Conservation (phyloP, 2,797 vertebrate genomes). For the Enteromius thamalakanensis region DNA sequence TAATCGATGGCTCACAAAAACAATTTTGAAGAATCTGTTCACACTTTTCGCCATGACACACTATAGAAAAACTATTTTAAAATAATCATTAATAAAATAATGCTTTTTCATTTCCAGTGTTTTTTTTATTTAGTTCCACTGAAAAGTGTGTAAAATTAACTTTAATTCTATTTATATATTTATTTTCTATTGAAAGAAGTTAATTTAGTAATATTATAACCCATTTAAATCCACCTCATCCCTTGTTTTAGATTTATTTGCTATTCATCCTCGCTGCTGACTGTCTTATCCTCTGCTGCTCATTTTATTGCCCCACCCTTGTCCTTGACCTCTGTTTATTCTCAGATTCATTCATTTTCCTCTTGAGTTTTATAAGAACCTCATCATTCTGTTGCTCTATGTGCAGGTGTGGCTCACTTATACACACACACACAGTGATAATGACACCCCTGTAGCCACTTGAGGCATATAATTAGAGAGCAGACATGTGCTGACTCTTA, state of each 20-base stretch:
- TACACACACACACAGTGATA: conserved; percentile 44
- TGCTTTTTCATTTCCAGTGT: background rate
- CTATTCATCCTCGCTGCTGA: background rate
- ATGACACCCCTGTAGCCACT: conserved; percentile 53
- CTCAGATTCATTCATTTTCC: conserved; percentile 39
- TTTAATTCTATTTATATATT: background rate
- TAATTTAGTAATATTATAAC: background rate
- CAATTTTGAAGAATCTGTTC: background rate
- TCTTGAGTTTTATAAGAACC: conserved; percentile 23
- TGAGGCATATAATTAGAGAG: conserved; percentile 60
- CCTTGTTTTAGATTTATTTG: background rate
- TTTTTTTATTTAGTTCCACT: background rate
- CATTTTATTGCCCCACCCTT: conserved; percentile 13
- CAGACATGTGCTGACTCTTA: conserved; percentile 58
- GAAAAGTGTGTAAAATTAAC: background rate
- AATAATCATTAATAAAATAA: too few relatives aligned
- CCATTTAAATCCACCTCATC: too few relatives aligned
- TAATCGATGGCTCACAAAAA: background rate
- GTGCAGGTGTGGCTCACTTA: conserved; percentile 58
- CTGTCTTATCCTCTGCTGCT: conserved; percentile 12
- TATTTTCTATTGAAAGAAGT: background rate
- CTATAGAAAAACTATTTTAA: background rate
- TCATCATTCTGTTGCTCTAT: conserved; percentile 42
- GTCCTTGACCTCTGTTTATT: conserved; percentile 48
- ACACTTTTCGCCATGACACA: background rate